Percentiles rank a stretch among this genome's conserved stretches.
phyloP scores from a whole-genome alignment of 2,888 invertebrate species.

The Napeogenes sylphis region DNA sequence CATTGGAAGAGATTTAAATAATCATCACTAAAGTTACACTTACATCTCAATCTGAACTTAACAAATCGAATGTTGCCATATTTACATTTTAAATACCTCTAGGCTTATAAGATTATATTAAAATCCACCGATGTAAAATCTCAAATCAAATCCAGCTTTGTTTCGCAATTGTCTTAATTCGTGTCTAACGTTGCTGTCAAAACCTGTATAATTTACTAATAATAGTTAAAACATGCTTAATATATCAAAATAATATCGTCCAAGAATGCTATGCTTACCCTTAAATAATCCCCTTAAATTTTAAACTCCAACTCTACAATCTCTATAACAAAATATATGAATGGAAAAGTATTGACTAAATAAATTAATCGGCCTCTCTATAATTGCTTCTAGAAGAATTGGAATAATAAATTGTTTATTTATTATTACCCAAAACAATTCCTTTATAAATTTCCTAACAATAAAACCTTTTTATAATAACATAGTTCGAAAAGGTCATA shows the following conservation, averaged over 20 bases:
- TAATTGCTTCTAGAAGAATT: slow-evolving; percentile 1
- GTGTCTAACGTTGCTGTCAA: slow-evolving; percentile 44
- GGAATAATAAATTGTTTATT: not conserved
- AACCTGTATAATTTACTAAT: slow-evolving; percentile 14
- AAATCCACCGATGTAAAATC: slow-evolving; percentile 22
- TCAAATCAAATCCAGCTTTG: slow-evolving; percentile 43
- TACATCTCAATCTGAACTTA: no score
- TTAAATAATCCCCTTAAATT: slow-evolving; percentile 20
- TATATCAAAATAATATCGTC: slow-evolving; percentile 36
- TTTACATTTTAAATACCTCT: no score
- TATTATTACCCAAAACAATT: not conserved
- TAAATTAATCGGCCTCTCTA: not conserved
- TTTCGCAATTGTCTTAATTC: slow-evolving; percentile 53
- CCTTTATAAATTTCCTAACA: not conserved
- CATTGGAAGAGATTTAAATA: no score
- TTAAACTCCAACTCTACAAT: not conserved
- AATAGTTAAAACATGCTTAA: slow-evolving; percentile 17
- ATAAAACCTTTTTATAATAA: slow-evolving; percentile 3
- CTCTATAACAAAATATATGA: not conserved
- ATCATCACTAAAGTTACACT: no score
- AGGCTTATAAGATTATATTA: slow-evolving; percentile 1
- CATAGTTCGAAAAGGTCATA: not conserved
- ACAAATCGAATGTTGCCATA: not conserved
- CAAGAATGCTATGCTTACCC: slow-evolving; percentile 61
- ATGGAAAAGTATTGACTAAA: not conserved